Percentiles rank a stretch among this genome's conserved stretches.
Conservation (phyloP, 2,113 vertebrate species). For the Eulemur macaco region DNA sequence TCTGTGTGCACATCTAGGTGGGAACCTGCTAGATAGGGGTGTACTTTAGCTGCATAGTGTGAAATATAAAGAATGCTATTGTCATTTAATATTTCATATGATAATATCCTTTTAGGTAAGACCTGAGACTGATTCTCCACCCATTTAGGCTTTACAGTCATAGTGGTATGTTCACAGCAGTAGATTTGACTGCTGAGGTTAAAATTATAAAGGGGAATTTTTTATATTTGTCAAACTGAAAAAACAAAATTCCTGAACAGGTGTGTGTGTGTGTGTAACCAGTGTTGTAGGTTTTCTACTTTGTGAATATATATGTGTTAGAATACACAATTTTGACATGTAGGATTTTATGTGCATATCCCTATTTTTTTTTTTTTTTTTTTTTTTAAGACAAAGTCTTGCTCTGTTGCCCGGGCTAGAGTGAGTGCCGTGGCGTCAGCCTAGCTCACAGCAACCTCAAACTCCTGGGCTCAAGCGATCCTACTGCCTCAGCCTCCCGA, state of each 20-base stretch:
- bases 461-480: too few species aligned
- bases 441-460: too few species aligned
- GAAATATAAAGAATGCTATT: not conserved
- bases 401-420: too few species aligned
- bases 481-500: too few species aligned
- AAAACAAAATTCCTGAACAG: not conserved
- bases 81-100: not conserved
- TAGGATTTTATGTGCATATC: not conserved
- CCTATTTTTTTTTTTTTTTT: not conserved
- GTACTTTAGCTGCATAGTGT: not conserved
- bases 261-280: not conserved
- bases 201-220: not conserved
- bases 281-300: not conserved
- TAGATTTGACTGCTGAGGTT: not conserved
- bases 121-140: not conserved
- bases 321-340: not conserved
- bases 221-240: not conserved
- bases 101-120: not conserved
- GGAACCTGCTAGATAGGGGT: not conserved
- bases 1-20: not conserved
- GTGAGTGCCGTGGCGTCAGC: too few species aligned
- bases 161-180: not conserved
- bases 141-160: not conserved
- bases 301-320: not conserved
- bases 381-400: too few species aligned